Conservation (phyloP, 2,113 vertebrate genomes). For the Strix aluco region DNA sequence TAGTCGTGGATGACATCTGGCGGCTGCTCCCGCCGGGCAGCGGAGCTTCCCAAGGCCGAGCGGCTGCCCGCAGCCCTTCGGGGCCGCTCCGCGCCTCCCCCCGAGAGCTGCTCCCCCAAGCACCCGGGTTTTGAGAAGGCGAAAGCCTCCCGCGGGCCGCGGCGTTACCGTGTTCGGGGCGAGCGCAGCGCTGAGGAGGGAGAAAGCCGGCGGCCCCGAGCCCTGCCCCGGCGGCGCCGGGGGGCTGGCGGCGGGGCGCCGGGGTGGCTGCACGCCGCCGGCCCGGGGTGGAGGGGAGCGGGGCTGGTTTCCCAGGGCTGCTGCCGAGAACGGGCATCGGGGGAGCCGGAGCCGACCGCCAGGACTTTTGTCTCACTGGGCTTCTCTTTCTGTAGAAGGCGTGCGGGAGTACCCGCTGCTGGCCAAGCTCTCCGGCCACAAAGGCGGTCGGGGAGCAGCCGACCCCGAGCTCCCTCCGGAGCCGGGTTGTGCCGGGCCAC, state of each 20-base stretch:
- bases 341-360: too few species aligned
- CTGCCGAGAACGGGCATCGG: background rate
- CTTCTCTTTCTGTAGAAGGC: too few species aligned
- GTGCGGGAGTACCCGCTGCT: background rate
- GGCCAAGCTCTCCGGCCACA: background rate
- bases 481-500: background rate
- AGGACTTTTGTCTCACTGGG: rapidly evolving
- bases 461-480: background rate
- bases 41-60: background rate
- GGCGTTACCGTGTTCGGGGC: rapidly evolving
- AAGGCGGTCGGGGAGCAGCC: background rate
- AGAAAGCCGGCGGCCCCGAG: background rate
- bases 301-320: background rate
- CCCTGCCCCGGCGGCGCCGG: background rate
- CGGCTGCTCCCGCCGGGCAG: background rate
- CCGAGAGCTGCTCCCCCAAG: background rate
- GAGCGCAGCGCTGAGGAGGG: background rate
- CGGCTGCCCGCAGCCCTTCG: background rate
- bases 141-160: rapidly evolving
- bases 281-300: too few species aligned
- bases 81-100: background rate
- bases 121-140: rapidly evolving
- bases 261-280: background rate
- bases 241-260: background rate
- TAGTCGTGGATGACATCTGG: conserved; percentile 47